Percentiles rank a stretch among this genome's conserved stretches.
Conservation (phyloP, 2,888 invertebrate species). For the Sphinx pinastri region DNA sequence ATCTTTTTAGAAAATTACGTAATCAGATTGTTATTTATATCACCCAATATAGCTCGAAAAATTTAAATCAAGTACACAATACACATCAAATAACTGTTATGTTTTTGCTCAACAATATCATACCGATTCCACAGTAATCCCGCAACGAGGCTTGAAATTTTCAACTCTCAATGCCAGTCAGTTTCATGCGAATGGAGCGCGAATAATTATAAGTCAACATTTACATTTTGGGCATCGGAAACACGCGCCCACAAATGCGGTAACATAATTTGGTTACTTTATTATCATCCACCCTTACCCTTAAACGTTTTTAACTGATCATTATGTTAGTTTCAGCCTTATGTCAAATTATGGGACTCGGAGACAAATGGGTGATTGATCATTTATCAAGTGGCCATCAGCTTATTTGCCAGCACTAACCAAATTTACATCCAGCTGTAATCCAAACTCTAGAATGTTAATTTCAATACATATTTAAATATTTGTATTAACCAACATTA, state of each 20-base stretch:
- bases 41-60: no score
- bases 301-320: no score
- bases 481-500: not conserved
- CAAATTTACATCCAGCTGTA: no score
- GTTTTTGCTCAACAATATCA: not conserved
- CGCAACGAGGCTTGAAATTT: not conserved
- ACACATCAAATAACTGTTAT: not conserved
- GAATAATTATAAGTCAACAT: slow-evolving; percentile 25
- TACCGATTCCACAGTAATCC: not conserved
- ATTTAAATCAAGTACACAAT: not conserved
- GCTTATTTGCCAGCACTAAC: no score
- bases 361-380: no score
- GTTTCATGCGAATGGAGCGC: slow-evolving; percentile 9
- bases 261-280: slow-evolving; percentile 25
- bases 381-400: no score
- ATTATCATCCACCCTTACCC: not conserved
- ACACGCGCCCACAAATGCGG: slow-evolving; percentile 31
- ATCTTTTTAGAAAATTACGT: no score
- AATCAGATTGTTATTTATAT: no score
- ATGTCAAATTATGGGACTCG: not conserved
- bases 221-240: slow-evolving; percentile 31
- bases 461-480: no score
- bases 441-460: no score
- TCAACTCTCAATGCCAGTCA: not conserved
- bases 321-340: no score